These are phyloP conservation scores for Okamejei kenojei DNA, from an alignment of 2,797 vertebrate species.

Conservation along the genomic window DNA sequence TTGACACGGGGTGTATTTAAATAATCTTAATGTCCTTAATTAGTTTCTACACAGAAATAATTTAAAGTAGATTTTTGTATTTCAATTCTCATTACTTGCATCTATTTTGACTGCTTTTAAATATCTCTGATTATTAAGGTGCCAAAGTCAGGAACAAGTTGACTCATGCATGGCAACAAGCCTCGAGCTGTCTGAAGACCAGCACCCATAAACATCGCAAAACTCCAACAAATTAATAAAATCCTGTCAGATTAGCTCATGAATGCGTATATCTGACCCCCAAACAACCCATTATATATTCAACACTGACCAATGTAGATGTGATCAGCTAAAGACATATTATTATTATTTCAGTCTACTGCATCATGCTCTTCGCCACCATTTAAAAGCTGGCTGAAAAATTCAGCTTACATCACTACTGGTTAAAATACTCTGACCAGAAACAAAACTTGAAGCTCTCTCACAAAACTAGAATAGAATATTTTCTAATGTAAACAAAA, in stretches of 20 bases:
- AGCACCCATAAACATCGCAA: too few relatives aligned
- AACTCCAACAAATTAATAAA: background rate
- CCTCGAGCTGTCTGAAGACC: too few relatives aligned
- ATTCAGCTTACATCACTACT: background rate
- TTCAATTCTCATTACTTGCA: too few relatives aligned
- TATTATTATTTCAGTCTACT: background rate
- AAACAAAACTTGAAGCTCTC: background rate
- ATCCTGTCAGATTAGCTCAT: background rate
- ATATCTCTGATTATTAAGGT: too few relatives aligned
- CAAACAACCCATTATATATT: background rate
- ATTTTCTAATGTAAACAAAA: background rate
- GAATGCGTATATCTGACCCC: background rate
- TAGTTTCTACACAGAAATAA: too few relatives aligned
- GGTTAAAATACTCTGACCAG: background rate
- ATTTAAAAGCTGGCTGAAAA: background rate
- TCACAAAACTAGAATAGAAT: background rate
- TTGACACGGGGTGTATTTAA: too few relatives aligned
- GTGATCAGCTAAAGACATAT: background rate
- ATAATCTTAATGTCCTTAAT: too few relatives aligned
- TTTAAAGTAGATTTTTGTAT: too few relatives aligned
- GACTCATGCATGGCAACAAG: too few relatives aligned
- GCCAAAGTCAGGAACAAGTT: too few relatives aligned
- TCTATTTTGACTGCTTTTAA: too few relatives aligned
- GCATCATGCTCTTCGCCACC: background rate
- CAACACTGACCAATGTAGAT: background rate